These are phyloP conservation scores for Ictalurus punctatus DNA, from an alignment of 2,113 vertebrate genomes.

Conservation along the genomic window DNA sequence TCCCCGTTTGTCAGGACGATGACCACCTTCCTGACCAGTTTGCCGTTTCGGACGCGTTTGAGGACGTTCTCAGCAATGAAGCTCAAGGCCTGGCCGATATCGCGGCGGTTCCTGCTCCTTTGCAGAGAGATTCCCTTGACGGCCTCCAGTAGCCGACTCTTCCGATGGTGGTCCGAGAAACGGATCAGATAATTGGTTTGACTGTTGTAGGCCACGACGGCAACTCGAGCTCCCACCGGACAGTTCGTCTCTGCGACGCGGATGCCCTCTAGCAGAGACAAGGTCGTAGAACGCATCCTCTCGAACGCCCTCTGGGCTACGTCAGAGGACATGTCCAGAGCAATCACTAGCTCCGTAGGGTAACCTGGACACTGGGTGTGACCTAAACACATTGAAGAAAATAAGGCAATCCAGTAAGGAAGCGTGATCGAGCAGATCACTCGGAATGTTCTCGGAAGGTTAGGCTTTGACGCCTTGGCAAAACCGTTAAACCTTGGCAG, in stretches of 20 bases:
- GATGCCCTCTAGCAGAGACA: constrained; percentile 72
- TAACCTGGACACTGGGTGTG: constrained; percentile 71
- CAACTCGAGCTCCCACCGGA: constrained; percentile 77
- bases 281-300: constrained; percentile 74
- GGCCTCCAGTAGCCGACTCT: constrained; percentile 64
- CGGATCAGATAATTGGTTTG: constrained; percentile 75
- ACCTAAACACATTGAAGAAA: constrained; percentile 58
- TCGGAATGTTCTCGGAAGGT: too few relatives aligned
- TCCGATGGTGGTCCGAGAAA: constrained; percentile 77
- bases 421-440: too few relatives aligned
- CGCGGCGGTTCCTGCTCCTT: constrained; percentile 65
- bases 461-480: too few relatives aligned
- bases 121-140: constrained; percentile 70
- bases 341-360: constrained; percentile 84
- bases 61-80: constrained; percentile 82
- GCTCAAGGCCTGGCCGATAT: constrained; percentile 79
- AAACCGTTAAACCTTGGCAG: neutral
- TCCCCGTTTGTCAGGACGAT: constrained; percentile 77
- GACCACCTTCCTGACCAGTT: constrained; percentile 79
- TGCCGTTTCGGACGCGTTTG: constrained; percentile 75
- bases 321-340: constrained; percentile 80
- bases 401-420: neutral
- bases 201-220: constrained; percentile 75
- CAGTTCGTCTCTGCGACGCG: constrained; percentile 81
- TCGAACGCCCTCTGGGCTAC: constrained; percentile 73